Conservation (phyloP, 2,113 vertebrate species). For the Glaucidium brasilianum region DNA sequence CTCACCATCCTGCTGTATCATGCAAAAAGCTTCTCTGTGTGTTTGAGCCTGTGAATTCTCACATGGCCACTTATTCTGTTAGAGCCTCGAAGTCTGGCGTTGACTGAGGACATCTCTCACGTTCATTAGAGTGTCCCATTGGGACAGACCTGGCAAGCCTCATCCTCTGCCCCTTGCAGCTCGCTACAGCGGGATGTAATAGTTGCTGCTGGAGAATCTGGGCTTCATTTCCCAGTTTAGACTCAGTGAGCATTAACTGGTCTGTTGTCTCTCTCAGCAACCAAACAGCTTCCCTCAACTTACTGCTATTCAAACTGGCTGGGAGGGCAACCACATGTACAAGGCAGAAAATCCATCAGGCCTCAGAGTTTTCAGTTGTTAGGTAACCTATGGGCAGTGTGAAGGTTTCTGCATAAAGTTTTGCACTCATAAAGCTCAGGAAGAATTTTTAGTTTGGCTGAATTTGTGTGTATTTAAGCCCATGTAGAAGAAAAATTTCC, state of each 20-base stretch:
- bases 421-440: fast-evolving
- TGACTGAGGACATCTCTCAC: background rate
- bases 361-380: background rate
- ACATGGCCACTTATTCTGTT: background rate
- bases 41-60: background rate
- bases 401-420: background rate
- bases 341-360: background rate
- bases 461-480: background rate
- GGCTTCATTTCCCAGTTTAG: background rate
- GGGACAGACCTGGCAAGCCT: background rate
- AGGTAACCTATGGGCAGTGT: background rate
- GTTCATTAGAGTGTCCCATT: fast-evolving
- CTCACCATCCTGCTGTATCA: slow-evolving; percentile 54
- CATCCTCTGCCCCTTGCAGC: background rate
- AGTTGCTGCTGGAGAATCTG: background rate
- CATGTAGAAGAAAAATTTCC: background rate
- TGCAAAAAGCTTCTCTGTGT: background rate
- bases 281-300: background rate
- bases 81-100: background rate
- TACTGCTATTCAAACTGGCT: background rate
- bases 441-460: background rate
- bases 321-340: background rate
- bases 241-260: background rate
- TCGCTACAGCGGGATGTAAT: background rate
- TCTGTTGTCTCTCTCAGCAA: background rate